phyloP scores from a whole-genome alignment of 2,113 vertebrate species.

The Rhinichthys klamathensis region DNA sequence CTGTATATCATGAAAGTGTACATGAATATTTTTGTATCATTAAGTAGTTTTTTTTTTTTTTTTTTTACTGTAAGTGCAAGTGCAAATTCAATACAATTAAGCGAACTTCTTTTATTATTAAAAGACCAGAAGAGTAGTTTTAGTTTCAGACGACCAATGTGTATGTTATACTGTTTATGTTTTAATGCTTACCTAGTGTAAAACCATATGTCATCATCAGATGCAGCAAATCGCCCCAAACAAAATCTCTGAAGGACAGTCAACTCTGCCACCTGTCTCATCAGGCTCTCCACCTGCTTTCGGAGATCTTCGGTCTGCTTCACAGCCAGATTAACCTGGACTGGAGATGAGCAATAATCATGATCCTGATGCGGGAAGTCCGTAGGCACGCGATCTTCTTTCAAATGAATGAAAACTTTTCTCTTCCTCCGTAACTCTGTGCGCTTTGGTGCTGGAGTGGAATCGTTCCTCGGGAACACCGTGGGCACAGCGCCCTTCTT shows the following conservation, averaged over 20 bases:
- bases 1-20: background rate
- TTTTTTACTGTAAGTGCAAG: background rate
- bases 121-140: background rate
- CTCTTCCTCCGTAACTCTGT: background rate
- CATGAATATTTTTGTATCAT: background rate
- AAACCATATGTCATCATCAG: conserved; percentile 10
- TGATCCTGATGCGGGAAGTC: background rate
- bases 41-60: background rate
- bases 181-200: background rate
- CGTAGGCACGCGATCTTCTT: background rate
- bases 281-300: conserved; percentile 4
- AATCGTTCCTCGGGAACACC: background rate
- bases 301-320: background rate
- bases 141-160: no score
- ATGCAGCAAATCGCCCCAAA: conserved; percentile 9
- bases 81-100: background rate
- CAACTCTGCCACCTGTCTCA: background rate
- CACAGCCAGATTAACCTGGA: background rate
- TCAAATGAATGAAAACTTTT: background rate
- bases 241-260: background rate
- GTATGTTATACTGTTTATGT: background rate
- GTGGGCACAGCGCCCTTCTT: conserved; percentile 29
- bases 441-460: background rate
- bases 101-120: background rate
- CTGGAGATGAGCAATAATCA: background rate